Percentiles rank a stretch among this genome's conserved stretches.
These are phyloP conservation scores for Orchesella cincta DNA, from an alignment of 1,140 invertebrate species.

Conservation along the genomic window DNA sequence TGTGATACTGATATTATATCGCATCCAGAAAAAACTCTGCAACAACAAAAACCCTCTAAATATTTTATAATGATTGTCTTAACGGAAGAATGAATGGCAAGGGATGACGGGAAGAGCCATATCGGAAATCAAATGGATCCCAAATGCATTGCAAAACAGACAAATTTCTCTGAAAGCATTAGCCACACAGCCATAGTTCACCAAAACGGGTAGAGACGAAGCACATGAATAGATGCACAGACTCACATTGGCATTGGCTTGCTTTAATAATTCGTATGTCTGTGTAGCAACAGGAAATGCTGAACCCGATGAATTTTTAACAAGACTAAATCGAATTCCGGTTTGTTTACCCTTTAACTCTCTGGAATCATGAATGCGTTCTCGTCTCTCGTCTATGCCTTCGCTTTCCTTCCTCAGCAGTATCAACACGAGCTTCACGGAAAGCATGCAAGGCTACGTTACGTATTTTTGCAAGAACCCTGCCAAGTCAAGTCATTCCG, in stretches of 20 bases:
- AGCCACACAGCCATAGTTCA: neutral
- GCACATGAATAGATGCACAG: too few species aligned
- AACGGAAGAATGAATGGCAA: neutral
- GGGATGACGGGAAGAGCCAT: neutral
- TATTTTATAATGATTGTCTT: neutral
- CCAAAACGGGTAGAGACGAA: neutral
- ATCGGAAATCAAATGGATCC: neutral
- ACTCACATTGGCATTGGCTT: too few species aligned
- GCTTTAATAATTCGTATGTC: too few species aligned
- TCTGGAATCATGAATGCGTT: neutral
- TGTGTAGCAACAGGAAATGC: constrained; percentile 1
- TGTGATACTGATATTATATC: too few species aligned
- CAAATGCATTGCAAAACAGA: neutral
- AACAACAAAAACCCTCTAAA: too few species aligned
- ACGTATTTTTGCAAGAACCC: too few species aligned
- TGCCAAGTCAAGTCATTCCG: too few species aligned
- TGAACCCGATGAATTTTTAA: constrained; percentile 43
- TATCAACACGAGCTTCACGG: too few species aligned
- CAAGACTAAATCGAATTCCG: constrained; percentile 43
- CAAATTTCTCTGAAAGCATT: neutral
- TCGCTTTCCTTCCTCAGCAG: neutral
- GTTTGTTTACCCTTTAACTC: constrained; percentile 38
- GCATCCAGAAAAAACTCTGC: too few species aligned
- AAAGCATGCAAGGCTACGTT: too few species aligned
- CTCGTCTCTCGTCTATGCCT: neutral